Percentiles rank a stretch among this genome's conserved stretches.
Conservation (phyloP, 2,797 vertebrate species). For the Clarias laeviceps region DNA sequence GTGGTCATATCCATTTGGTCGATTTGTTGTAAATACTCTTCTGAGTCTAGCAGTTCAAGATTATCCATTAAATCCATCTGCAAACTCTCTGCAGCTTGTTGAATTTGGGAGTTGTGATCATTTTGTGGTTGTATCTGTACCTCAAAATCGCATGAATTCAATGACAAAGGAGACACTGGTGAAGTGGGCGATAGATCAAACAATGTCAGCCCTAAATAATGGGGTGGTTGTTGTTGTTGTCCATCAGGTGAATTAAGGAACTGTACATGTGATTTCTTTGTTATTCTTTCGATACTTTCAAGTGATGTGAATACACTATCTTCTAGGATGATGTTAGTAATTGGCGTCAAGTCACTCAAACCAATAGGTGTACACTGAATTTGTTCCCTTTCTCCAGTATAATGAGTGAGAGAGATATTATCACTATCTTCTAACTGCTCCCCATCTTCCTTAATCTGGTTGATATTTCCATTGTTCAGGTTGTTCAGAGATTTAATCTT, state of each 20-base stretch:
- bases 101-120: conserved; percentile 46
- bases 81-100: conserved; percentile 58
- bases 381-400: conserved; percentile 4
- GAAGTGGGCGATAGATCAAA: conserved; percentile 55
- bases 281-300: conserved; percentile 51
- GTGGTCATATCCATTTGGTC: conserved; percentile 62
- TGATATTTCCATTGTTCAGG: conserved; percentile 35
- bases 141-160: conserved; percentile 70
- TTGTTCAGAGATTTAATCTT: conserved; percentile 21
- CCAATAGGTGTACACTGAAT: conserved; percentile 35
- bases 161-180: conserved; percentile 64
- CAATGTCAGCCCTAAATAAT: conserved; percentile 17
- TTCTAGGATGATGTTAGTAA: conserved; percentile 38
- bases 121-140: conserved; percentile 64
- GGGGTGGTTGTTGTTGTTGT: conserved; percentile 11
- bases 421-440: conserved; percentile 37
- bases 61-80: conserved; percentile 63
- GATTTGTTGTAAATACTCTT: conserved; percentile 51
- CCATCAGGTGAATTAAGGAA: conserved; percentile 21
- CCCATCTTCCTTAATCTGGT: conserved; percentile 30
- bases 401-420: conserved; percentile 34
- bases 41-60: conserved; percentile 61
- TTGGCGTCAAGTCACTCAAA: conserved; percentile 43
- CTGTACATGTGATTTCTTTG: conserved; percentile 36
- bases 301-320: conserved; percentile 47